phyloP scores from a whole-genome alignment of 1,140 invertebrate genomes.

The Macrosteles quadrilineatus region DNA sequence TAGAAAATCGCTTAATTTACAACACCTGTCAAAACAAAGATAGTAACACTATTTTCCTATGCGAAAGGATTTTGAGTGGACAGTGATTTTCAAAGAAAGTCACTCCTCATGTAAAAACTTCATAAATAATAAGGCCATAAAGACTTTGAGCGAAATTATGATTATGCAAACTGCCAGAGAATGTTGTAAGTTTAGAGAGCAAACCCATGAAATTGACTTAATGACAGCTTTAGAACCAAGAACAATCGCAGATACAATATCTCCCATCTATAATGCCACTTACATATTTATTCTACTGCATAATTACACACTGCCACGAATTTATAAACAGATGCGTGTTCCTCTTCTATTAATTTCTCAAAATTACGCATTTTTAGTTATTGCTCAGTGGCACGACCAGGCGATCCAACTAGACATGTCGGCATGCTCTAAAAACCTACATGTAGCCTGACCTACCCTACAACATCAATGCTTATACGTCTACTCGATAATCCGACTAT shows the following conservation, averaged over 20 bases:
- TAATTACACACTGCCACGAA: constrained; percentile 1
- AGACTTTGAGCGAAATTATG: background rate
- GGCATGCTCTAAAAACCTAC: constrained; percentile 4
- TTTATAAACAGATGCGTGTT: constrained; percentile 2
- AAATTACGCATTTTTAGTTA: constrained; percentile 15
- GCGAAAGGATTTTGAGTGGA: too few species aligned
- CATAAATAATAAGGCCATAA: constrained; percentile 6
- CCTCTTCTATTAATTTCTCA: constrained; percentile 1
- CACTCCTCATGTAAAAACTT: constrained; percentile 1
- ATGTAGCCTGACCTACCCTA: background rate
- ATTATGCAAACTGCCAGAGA: constrained; percentile 12
- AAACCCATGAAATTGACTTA: constrained; percentile 19
- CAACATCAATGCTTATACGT: too few species aligned
- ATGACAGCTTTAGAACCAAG: constrained; percentile 10
- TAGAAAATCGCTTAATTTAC: too few species aligned
- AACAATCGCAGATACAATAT: constrained; percentile 16
- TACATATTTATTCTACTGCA: constrained; percentile 23
- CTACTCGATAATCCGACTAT: too few species aligned
- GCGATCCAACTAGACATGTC: background rate
- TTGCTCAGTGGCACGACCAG: background rate
- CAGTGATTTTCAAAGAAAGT: too few species aligned
- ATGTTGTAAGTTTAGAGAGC: constrained; percentile 16
- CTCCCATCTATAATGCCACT: constrained; percentile 19
- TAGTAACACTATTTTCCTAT: too few species aligned
- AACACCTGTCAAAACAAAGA: too few species aligned